These are phyloP conservation scores for Triplophysa yarkandensis DNA, from an alignment of 2,797 vertebrate genomes.

Conservation along the genomic window DNA sequence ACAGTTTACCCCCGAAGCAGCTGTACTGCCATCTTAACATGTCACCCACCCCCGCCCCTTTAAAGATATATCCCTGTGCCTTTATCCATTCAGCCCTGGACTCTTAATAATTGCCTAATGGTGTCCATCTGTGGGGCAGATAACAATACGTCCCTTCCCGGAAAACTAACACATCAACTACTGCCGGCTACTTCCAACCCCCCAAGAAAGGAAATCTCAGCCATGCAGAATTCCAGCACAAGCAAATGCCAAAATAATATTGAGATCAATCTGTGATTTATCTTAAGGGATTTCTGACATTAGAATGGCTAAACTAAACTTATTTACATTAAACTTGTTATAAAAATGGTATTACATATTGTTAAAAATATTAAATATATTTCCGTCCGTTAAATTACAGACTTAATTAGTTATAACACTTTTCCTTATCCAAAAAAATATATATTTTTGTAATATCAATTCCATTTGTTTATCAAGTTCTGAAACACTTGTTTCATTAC, in stretches of 20 bases:
- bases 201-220: conserved; percentile 52
- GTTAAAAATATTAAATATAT: too few relatives aligned
- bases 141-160: conserved; percentile 76
- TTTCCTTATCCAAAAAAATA: conserved; percentile 10
- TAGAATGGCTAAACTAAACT: neutral
- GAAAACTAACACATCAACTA: conserved; percentile 66
- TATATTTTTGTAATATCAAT: conserved; percentile 44
- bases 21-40: conserved; percentile 27
- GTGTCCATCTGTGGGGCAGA: conserved; percentile 81
- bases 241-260: conserved; percentile 1
- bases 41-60: conserved; percentile 36
- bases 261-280: neutral
- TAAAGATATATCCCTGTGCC: conserved; percentile 68
- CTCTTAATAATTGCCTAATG: conserved; percentile 82
- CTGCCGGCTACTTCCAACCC: conserved; percentile 54
- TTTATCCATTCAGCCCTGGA: conserved; percentile 66
- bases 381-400: too few relatives aligned
- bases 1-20: conserved; percentile 27
- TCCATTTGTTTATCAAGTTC: conserved; percentile 78
- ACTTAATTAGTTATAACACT: neutral
- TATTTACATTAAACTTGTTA: too few relatives aligned
- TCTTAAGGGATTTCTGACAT: neutral
- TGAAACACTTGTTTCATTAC: conserved; percentile 49
- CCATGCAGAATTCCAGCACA: conserved; percentile 45
- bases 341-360: too few relatives aligned